Base-by-base conservation (phyloP, 2,797 vertebrate genomes). In the Sebastes itinus region DNA sequence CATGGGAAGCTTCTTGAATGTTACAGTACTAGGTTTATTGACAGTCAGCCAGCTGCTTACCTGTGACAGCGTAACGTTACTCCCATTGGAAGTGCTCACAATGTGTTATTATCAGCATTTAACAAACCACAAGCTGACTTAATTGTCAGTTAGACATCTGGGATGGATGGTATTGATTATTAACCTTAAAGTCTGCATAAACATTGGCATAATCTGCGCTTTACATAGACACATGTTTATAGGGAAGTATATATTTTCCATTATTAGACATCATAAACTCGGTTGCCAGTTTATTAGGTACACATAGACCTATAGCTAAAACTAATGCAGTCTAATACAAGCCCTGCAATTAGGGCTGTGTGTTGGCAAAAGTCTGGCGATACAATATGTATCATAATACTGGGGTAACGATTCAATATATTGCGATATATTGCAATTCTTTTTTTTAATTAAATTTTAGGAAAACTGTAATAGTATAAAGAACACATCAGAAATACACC, bases 1-100 rank as follows among this genome's bases (percentile, higher is more conserved):
- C 68, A 91, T 60, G 54, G 75, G 92, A 93, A 93, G 61, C 87
- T 92, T 93, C 91, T 91, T 92, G 87, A 93, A 89, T 77, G 78
- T 80, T 89, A 86, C 84, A 90, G 87, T 88, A 71, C 77, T 82
- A 68, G 78, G 77, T 65, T 82, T 78, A 85, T 80, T 64, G 62
- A 65, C 56, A 61, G 38, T 62, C 49, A 68, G 52, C 20, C 69
- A 66, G 23, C 75, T 81, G 75, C 73, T 87, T 59, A 56, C 20
- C 62, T 75, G 32, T 78, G 35, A 76, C 49, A 56, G 32, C 22
- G 9, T 52, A 16, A 23, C 12, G 61, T 23, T 22, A 25, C 71
- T 74, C 8, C 42, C 49, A 30, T 20, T 20, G 61, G 23, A 56
- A 54, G 32, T 27, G 30, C 13, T 60, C 18, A 72, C 27, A 54